phyloP scores from a whole-genome alignment of 37 sponge, comb jelly and placozoan species.

The Tethya wilhelma region DNA sequence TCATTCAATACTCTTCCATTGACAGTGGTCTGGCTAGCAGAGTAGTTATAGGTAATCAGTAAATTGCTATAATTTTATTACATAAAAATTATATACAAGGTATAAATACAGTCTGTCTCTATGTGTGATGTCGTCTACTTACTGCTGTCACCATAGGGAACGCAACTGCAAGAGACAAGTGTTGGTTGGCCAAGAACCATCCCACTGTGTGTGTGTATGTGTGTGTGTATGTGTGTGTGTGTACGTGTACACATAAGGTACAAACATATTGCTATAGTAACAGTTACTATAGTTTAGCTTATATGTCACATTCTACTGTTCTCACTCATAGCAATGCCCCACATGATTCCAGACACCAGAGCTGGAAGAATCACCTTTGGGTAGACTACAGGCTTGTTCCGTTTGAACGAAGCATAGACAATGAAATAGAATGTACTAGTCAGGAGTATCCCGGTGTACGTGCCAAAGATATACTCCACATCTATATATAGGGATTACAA shows the following conservation, averaged over 20 bases:
- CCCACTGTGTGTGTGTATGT: conserved; percentile 49
- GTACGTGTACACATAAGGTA: neutral
- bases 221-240: too few species aligned
- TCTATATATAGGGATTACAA: conserved; percentile 9
- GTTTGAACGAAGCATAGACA: conserved; percentile 45
- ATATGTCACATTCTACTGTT: neutral
- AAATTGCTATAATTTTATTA: too few species aligned
- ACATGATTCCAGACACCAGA: conserved; percentile 82
- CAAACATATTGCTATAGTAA: neutral
- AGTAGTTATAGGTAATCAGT: too few species aligned
- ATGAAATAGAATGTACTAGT: conserved; percentile 73
- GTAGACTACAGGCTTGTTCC: conserved; percentile 80
- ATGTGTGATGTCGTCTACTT: conserved; percentile 13
- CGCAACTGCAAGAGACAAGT: conserved; percentile 65
- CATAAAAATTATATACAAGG: too few species aligned
- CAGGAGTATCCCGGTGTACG: conserved; percentile 78
- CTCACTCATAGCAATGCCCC: conserved; percentile 86
- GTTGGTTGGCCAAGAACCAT: conserved; percentile 82
- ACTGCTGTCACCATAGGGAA: conserved; percentile 81
- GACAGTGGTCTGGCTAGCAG: too few species aligned
- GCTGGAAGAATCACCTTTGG: conserved; percentile 79
- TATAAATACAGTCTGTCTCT: too few species aligned
- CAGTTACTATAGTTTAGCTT: neutral
- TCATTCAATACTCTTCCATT: too few species aligned
- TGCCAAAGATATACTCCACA: conserved; percentile 80